These are phyloP conservation scores for Catocala fraxini DNA, from an alignment of 2,888 invertebrate genomes.

Conservation along the genomic window DNA sequence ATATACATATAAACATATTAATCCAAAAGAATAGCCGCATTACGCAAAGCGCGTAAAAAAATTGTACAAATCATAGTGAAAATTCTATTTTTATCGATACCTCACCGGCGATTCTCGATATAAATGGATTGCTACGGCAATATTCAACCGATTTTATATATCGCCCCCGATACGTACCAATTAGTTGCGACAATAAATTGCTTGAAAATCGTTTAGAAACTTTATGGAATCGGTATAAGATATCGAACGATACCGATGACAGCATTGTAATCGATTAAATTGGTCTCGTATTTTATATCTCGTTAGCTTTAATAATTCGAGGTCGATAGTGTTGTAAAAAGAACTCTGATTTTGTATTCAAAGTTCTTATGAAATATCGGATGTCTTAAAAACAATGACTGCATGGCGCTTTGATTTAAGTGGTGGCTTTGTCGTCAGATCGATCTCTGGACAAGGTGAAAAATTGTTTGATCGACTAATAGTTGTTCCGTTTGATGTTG, in stretches of 20 bases:
- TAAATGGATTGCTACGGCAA: constrained; percentile 34
- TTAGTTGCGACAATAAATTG: constrained; percentile 36
- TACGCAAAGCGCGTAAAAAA: constrained; percentile 14
- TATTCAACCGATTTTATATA: constrained; percentile 42
- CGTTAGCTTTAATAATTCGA: constrained; percentile 19
- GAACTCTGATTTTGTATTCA: no score
- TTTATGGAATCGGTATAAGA: constrained; percentile 38
- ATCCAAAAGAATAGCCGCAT: not conserved
- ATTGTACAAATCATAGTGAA: constrained; percentile 9
- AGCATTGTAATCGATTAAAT: constrained; percentile 29
- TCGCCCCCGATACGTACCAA: constrained; percentile 25
- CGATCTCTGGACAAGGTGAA: no score
- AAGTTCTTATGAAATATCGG: no score
- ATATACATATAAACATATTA: not conserved
- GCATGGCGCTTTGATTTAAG: no score
- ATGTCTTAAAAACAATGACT: no score
- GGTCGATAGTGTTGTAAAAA: not conserved
- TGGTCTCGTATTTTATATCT: constrained; percentile 15
- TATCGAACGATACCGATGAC: constrained; percentile 34
- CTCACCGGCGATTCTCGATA: constrained; percentile 20
- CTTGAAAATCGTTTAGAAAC: constrained; percentile 30
- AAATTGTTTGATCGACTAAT: no score
- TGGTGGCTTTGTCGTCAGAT: no score
- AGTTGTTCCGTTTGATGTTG: no score
- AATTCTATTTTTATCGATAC: constrained; percentile 27